These are phyloP conservation scores for Steinernema carpocapsae DNA, from an alignment of 2,888 invertebrate genomes.

Conservation along the genomic window DNA sequence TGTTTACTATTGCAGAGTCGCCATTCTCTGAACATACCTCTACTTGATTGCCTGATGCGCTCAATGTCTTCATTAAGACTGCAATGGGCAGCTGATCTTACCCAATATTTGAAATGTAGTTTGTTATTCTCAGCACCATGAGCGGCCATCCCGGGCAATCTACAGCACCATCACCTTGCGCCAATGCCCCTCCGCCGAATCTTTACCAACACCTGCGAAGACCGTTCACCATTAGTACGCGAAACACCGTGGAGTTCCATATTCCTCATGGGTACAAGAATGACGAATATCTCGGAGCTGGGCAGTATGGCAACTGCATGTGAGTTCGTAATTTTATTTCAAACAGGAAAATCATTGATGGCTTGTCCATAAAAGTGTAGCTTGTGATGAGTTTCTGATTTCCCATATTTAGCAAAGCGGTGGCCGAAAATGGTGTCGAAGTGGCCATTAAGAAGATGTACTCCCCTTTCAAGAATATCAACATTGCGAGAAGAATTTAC, in stretches of 20 bases:
- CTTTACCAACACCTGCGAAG: slow-evolving; percentile 8
- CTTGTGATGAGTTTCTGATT: no score
- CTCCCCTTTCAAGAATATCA: slow-evolving; percentile 40
- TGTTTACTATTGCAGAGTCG: slow-evolving; percentile 22
- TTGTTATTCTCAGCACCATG: slow-evolving; percentile 5
- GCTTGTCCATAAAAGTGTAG: no score
- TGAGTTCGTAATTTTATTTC: slow-evolving; percentile 42
- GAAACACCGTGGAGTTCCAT: slow-evolving; percentile 56
- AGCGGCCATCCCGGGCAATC: not conserved
- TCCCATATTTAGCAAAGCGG: not conserved
- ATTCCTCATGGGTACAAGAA: slow-evolving; percentile 46
- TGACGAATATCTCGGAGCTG: slow-evolving; percentile 59
- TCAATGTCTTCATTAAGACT: slow-evolving; percentile 24
- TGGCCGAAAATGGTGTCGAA: slow-evolving; percentile 29
- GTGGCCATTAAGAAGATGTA: slow-evolving; percentile 66
- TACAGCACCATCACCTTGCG: not conserved
- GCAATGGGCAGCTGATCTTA: slow-evolving; percentile 28
- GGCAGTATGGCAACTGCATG: slow-evolving; percentile 66
- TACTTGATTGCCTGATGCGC: not conserved
- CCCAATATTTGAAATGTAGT: not conserved
- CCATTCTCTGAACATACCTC: slow-evolving; percentile 16
- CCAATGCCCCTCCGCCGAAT: not conserved
- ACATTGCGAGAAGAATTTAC: slow-evolving; percentile 87
- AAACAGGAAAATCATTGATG: no score
- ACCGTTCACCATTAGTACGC: slow-evolving; percentile 43